Conservation (phyloP, 2,888 invertebrate species). For the Drosophila mayaguana region DNA sequence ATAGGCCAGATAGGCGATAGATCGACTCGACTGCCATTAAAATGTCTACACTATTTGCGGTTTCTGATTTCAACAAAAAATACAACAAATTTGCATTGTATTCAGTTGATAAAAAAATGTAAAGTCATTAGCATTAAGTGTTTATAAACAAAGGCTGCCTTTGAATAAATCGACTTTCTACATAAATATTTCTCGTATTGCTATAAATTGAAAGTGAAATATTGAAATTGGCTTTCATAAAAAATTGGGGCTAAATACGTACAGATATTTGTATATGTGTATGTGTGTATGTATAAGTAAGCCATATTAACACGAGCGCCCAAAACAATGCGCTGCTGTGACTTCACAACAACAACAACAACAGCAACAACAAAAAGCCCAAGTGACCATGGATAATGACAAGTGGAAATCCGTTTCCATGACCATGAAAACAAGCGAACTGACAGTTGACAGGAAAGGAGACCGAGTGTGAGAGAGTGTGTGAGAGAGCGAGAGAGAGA, state of each 20-base stretch:
- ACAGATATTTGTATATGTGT: no score
- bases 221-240: slow-evolving; percentile 1
- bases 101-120: background rate
- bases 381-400: slow-evolving; percentile 15
- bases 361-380: background rate
- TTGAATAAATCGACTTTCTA: slow-evolving; percentile 2
- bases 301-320: background rate
- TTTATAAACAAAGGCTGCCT: background rate
- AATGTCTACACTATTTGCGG: background rate
- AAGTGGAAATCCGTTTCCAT: slow-evolving; percentile 21
- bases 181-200: slow-evolving; percentile 6
- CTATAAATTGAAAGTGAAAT: slow-evolving; percentile 8
- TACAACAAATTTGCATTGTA: background rate
- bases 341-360: background rate
- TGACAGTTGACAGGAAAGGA: background rate
- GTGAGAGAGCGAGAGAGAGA: background rate
- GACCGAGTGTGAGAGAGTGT: background rate
- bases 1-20: no score
- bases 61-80: background rate
- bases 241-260: background rate
- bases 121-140: background rate
- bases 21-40: no score
- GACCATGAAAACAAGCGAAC: slow-evolving; percentile 12
- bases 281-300: background rate
- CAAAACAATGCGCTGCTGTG: slow-evolving; percentile 3